Evolutionary conservation across 2,888 invertebrate species (phyloP), one percentile per base, ranked within the genome.

Genomic region (Norana najaformis): DNA sequence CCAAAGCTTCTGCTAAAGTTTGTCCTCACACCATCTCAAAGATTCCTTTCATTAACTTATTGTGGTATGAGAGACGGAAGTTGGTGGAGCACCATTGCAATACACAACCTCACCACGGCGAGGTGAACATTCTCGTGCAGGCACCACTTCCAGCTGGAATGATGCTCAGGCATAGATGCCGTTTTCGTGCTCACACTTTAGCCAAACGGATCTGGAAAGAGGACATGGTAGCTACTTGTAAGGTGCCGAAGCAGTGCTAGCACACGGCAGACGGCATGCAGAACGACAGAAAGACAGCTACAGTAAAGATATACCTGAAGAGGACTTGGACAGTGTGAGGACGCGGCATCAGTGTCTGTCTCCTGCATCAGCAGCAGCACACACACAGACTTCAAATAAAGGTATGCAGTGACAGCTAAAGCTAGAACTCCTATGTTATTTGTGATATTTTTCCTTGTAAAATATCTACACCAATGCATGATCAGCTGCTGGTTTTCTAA

Each of bases 251-350:
- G 69, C 69, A n/a, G 69, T 69, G 69, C 69, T 53, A n/a, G n/a
- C 16, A 69, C n/a, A n/a, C 69, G n/a, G 11, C 69, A 30, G 69
- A 69, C 69, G 69, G 8, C 69, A 69, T 69, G 69, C 69, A 69
- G 69, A 69, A 69, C 69, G 69, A 69, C 23, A 47, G 47, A 47
- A 18, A 47, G 2, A 53, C n/a, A 69, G 69, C 30, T n/a, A 69
- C 8, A 69, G 69, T 16, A 69, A 69, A 30, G n/a, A 3, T 41
- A 69, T 69, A 69, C 69, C 69, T 69, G 69, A 69, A 69, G 69
- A n/a, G 69, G 69, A 69, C 69, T 69, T 69, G 69, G 69, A 69
- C 69, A 69, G 69, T 69, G 69, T 8, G 69, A 69, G 69, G 69
- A n/a, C n/a, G 69, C 69, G n/a, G 30, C 69, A 11, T n/a, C 69